Base-by-base conservation (phyloP, 2,797 vertebrate species). In the Sparidentex hasta region DNA sequence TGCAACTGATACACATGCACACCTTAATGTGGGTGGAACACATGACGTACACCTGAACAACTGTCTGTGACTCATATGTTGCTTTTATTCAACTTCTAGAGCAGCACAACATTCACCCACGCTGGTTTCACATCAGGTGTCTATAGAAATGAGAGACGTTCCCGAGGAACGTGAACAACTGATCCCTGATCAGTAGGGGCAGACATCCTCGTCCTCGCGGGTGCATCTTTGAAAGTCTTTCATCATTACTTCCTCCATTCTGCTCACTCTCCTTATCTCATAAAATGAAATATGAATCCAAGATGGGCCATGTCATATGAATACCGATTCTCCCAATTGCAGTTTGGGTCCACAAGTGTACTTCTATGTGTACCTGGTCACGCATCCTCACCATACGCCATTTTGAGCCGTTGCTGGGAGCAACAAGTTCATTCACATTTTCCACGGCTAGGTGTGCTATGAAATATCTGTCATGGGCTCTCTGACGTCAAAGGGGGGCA, bases 231-330 rank as follows among this genome's bases (percentile, higher is more conserved):
- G 41, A 77, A 77, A 74, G 62, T 41, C 62, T 27, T 41, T 52
- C 27, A 47, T 57, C 46, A 21, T 12, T 52, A 25, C 65, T 77
- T n/a, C 12, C 2, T n/a, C 44, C 11, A 20, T 20, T 27, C 41
- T 20, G 23, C 46, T 47, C 50, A 17, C 38, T 52, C 56, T 33
- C 50, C 57, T 80, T 63, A 62, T 82, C 78, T 67, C n/a, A 69
- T 62, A 50, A 87, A 89, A 89, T 86, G 17, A 88, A 93, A 91
- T 84, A 86, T 90, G 79, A 87, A 91, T 90, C 74, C 65, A 70
- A 50, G 52, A 68, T 58, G 57, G 38, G 43, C 82, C 27, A 23
- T 70, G 67, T 65, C 64, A 29, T 58, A 72, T 71, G 81, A 85
- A 87, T 76, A 67, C 67, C 56, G 65, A 84, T 90, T 76, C 27